phyloP scores from a whole-genome alignment of 2,113 vertebrate species.

The Tetrax tetrax region DNA sequence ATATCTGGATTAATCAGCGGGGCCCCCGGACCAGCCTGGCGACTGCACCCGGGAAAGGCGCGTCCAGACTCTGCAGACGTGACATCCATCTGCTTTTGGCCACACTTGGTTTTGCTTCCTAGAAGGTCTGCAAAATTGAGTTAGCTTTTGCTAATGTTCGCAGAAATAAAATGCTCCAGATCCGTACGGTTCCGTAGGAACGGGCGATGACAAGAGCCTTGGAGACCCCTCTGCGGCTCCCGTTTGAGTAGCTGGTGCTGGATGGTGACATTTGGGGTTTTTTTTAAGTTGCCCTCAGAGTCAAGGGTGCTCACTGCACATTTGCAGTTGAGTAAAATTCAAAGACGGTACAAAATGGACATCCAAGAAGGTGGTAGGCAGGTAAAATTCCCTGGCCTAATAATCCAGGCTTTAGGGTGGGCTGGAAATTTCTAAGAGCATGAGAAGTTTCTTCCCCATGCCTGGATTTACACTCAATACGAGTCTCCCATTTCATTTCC shows the following conservation, averaged over 20 bases:
- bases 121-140: background rate
- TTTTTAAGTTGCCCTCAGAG: fast-evolving
- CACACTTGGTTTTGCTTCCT: fast-evolving
- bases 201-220: fast-evolving
- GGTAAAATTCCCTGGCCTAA: background rate
- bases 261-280: background rate
- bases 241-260: fast-evolving
- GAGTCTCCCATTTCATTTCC: fast-evolving
- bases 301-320: fast-evolving
- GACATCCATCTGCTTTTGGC: fast-evolving
- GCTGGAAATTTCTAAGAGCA: background rate
- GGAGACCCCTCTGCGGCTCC: background rate
- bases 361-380: background rate
- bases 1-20: fast-evolving
- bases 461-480: fast-evolving
- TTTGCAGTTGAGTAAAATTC: background rate
- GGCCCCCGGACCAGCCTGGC: background rate
- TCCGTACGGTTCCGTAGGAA: fast-evolving
- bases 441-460: fast-evolving
- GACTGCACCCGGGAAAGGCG: fast-evolving
- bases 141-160: fast-evolving
- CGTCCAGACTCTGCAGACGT: fast-evolving
- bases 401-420: background rate
- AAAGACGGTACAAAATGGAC: fast-evolving
- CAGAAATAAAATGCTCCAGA: fast-evolving